phyloP scores from a whole-genome alignment of 2,113 vertebrate genomes.

The Zootoca vivipara region DNA sequence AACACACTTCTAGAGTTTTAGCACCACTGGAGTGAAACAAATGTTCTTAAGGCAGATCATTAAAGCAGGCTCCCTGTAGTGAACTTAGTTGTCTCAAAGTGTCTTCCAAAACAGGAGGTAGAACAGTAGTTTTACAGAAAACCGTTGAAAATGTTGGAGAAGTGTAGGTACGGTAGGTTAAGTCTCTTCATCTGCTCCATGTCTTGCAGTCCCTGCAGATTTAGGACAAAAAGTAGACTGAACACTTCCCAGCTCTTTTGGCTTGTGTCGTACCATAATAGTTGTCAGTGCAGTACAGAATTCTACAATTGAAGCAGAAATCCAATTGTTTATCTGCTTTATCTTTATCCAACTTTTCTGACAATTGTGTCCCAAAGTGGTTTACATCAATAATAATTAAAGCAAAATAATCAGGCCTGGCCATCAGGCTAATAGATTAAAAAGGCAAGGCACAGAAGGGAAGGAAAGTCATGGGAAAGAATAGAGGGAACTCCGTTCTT shows the following conservation, averaged over 20 bases:
- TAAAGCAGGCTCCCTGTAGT: conserved; percentile 8
- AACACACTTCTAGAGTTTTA: neutral
- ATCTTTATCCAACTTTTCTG: neutral
- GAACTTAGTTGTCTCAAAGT: conserved; percentile 15
- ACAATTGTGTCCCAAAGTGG: neutral
- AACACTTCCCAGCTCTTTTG: neutral
- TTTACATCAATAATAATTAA: neutral
- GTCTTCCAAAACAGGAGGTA: neutral
- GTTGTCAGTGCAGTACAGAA: neutral
- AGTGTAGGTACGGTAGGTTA: neutral
- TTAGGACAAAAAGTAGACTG: neutral
- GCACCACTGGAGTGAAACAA: neutral
- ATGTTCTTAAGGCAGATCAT: neutral
- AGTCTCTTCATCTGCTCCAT: neutral
- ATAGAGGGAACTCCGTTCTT: too few relatives aligned
- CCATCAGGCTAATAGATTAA: neutral
- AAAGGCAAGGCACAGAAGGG: too few relatives aligned
- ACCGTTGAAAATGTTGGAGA: neutral
- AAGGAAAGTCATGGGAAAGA: too few relatives aligned
- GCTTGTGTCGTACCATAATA: neutral
- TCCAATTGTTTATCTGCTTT: neutral
- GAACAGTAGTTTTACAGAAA: neutral
- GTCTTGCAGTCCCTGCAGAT: neutral
- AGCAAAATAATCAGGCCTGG: neutral
- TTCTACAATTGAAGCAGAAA: neutral